Evolutionary conservation across 2,888 invertebrate species (phyloP).

Genomic region (Oligia latruncula): DNA sequence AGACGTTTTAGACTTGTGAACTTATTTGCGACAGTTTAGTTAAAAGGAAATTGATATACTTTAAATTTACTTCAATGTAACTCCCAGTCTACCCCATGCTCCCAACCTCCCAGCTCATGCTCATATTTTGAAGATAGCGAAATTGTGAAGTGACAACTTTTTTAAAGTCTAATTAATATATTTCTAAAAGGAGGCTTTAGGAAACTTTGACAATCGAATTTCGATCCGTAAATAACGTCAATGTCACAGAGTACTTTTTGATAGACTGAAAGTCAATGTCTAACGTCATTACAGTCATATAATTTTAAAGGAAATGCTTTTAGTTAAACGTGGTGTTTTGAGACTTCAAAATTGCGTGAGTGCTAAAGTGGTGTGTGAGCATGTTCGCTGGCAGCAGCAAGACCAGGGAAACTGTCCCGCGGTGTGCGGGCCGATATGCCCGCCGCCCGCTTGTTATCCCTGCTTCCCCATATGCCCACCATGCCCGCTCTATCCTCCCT

Average conservation of each 20-base stretch:
- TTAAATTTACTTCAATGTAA: slow-evolving; percentile 20
- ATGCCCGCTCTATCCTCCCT: slow-evolving; percentile 70
- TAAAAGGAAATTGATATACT: slow-evolving; percentile 33
- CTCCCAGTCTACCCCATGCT: neutral
- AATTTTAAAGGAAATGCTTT: slow-evolving; percentile 37
- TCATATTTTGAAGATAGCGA: slow-evolving; percentile 1
- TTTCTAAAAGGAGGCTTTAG: slow-evolving; percentile 5
- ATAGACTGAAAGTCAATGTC: slow-evolving; percentile 21
- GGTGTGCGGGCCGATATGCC: slow-evolving; percentile 6
- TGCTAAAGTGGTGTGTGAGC: slow-evolving; percentile 26
- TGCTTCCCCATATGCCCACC: slow-evolving; percentile 52
- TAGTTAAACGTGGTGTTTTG: slow-evolving; percentile 37
- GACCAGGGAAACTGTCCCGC: neutral
- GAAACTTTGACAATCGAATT: slow-evolving; percentile 19
- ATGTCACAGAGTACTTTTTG: neutral
- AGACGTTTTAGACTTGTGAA: slow-evolving; percentile 18
- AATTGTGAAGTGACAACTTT: neutral
- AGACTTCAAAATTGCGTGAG: slow-evolving; percentile 21
- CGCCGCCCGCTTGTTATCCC: slow-evolving; percentile 37
- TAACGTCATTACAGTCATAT: neutral
- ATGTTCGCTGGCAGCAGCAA: slow-evolving; percentile 44
- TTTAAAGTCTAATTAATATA: neutral
- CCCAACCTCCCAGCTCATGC: neutral
- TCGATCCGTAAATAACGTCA: slow-evolving; percentile 14
- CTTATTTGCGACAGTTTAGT: slow-evolving; percentile 9